phyloP scores from a whole-genome alignment of 1,140 invertebrate species.

The Probaryconus sp. region DNA sequence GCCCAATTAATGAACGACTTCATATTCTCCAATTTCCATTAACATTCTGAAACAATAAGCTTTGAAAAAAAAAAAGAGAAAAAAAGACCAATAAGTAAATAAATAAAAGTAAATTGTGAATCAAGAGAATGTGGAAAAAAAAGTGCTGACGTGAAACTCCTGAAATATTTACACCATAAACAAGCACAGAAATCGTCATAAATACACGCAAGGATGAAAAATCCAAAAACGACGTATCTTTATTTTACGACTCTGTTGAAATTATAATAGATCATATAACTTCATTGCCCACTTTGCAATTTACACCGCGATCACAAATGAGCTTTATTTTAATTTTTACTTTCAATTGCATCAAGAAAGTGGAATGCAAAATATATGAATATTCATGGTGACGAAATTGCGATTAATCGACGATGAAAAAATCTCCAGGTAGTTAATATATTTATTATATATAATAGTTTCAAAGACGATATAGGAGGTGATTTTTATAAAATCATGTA shows the following conservation, averaged over 20 bases:
- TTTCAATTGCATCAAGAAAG: neutral
- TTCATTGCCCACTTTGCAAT: conserved; percentile 31
- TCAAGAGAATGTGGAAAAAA: too few relatives aligned
- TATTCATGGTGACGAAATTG: conserved; percentile 11
- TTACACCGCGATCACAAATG: conserved; percentile 8
- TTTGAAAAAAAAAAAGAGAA: too few relatives aligned
- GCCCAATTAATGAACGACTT: too few relatives aligned
- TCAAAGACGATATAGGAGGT: too few relatives aligned
- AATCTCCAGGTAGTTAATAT: conserved; percentile 17
- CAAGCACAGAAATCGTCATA: neutral
- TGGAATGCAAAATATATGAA: conserved; percentile 6
- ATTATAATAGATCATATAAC: conserved; percentile 11
- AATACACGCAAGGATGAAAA: conserved; percentile 4
- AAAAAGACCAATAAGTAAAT: too few relatives aligned
- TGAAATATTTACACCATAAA: conserved; percentile 12
- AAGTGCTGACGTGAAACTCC: conserved; percentile 5
- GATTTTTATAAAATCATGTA: conserved; percentile 9
- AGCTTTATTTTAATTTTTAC: conserved; percentile 15
- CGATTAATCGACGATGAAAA: neutral
- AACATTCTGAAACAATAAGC: too few relatives aligned
- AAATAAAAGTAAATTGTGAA: too few relatives aligned
- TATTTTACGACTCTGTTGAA: conserved; percentile 38
- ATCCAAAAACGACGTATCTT: conserved; percentile 19
- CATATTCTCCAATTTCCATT: too few relatives aligned
- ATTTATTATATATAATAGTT: too few relatives aligned